A percentile compares a stretch with the other conserved stretches of the same genome.
phyloP scores from a whole-genome alignment of 2,113 vertebrate genomes.

The Apaloderma vittatum region DNA sequence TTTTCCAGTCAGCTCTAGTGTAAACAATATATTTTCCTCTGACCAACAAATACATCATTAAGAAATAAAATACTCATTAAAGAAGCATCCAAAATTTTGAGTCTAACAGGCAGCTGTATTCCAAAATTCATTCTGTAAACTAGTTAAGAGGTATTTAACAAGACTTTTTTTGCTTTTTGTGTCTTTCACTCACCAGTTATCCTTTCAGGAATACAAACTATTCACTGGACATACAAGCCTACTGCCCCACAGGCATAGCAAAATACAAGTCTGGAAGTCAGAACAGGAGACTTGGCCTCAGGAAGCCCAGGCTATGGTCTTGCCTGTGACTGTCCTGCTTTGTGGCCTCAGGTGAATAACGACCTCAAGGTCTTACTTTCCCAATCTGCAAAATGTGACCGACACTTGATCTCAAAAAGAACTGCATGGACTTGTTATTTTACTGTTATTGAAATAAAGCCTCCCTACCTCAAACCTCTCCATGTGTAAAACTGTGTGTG shows the following conservation, averaged over 20 bases:
- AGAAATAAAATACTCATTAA: constrained; percentile 12
- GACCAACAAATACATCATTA: neutral
- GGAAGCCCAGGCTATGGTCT: neutral
- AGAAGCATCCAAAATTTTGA: neutral
- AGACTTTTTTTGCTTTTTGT: neutral
- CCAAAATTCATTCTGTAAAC: neutral
- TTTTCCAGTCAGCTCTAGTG: neutral
- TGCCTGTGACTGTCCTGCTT: neutral
- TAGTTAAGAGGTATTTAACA: neutral
- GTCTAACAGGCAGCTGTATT: neutral
- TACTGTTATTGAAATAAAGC: neutral
- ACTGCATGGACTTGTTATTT: neutral
- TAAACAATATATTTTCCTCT: neutral
- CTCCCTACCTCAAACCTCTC: neutral
- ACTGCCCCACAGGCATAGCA: fast-evolving
- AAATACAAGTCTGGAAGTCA: neutral
- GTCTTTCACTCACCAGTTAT: neutral
- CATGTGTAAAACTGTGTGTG: neutral
- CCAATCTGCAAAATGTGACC: neutral
- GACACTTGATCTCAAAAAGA: neutral
- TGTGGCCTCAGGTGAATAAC: neutral
- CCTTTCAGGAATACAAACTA: neutral
- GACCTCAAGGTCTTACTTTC: neutral
- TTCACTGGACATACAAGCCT: neutral
- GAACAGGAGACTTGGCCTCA: neutral